phyloP scores from a whole-genome alignment of 2,797 vertebrate genomes.

The Knipowitschia caucasica region DNA sequence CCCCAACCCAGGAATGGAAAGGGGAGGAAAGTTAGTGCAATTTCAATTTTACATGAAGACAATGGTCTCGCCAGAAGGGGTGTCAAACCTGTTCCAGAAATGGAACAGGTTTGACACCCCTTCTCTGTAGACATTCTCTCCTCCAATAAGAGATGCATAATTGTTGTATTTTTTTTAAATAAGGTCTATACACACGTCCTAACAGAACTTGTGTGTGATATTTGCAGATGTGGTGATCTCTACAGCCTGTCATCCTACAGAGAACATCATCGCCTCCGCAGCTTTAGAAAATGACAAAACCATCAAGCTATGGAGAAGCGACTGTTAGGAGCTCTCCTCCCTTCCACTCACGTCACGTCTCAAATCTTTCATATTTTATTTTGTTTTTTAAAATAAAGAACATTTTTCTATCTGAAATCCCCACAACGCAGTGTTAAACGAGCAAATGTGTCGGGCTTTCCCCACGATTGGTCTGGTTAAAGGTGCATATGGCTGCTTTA shows the following conservation, averaged over 20 bases:
- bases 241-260: slow-evolving; percentile 97
- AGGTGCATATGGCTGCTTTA: slow-evolving; percentile 13
- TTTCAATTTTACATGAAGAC: no score
- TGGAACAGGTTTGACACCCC: no score
- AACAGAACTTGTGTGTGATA: neutral
- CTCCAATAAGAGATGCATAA: no score
- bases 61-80: no score
- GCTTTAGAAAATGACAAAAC: slow-evolving; percentile 99
- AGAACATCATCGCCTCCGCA: slow-evolving; percentile 98
- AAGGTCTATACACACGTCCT: no score
- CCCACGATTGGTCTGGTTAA: slow-evolving; percentile 18
- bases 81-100: no score
- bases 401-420: slow-evolving; percentile 46
- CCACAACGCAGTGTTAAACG: slow-evolving; percentile 27
- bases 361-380: slow-evolving; percentile 37
- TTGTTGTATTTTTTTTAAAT: no score
- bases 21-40: no score
- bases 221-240: slow-evolving; percentile 93
- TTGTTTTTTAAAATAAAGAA: slow-evolving; percentile 32
- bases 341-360: slow-evolving; percentile 30
- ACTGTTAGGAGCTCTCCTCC: slow-evolving; percentile 82
- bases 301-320: slow-evolving; percentile 99
- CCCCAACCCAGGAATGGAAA: no score
- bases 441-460: slow-evolving; percentile 14
- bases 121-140: no score